Evolutionary conservation across 2,888 invertebrate species (phyloP), one percentile per base, ranked within the genome.

Genomic region (Epinotia bilunana): DNA sequence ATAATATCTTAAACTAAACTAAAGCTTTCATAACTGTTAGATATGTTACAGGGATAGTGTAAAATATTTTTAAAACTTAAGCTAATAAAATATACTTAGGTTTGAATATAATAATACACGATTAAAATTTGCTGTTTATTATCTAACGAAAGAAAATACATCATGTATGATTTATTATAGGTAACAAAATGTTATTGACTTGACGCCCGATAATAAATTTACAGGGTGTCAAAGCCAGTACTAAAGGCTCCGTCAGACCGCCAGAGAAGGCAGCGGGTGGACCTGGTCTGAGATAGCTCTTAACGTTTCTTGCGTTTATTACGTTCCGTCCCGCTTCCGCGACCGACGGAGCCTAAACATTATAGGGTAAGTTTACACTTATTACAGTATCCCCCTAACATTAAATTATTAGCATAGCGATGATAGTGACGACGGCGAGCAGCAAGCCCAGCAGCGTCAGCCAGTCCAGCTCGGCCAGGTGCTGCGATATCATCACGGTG

Each of bases 401-500:
- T 39, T 92, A 95, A 84, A 95, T 91, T 85, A 95, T 92, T 90
- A 95, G 94, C 90, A 96, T 95, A 85, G 96, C 96, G 89, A 96
- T 95, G 87, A 97, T 95, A 82, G 96, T 96, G 87, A 96, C 93
- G 84, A 97, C 95, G 87, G 97, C 97, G 90, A 97, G 95, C 88
- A 97, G 91, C 88, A 97, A 95, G 90, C 96, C 96, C 90, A 97
- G 95, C 89, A 96, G 94, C 86, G 96, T 96, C 92, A 97, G 95
- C 91, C 96, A 94, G 93, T 97, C 97, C 92, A 96, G 91, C 83
- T 96, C 95, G 86, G 96, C 95, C 89, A 97, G 91, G 90, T 96
- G 95, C 87, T 96, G 95, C 81, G 95, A 94, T 90, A 96, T 95
- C 95, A 96, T 95, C 94, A 96, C 87, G 87, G 96, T 96, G 94